These are phyloP conservation scores for Zeuzera pyrina DNA, from an alignment of 2,888 invertebrate species.

Conservation along the genomic window DNA sequence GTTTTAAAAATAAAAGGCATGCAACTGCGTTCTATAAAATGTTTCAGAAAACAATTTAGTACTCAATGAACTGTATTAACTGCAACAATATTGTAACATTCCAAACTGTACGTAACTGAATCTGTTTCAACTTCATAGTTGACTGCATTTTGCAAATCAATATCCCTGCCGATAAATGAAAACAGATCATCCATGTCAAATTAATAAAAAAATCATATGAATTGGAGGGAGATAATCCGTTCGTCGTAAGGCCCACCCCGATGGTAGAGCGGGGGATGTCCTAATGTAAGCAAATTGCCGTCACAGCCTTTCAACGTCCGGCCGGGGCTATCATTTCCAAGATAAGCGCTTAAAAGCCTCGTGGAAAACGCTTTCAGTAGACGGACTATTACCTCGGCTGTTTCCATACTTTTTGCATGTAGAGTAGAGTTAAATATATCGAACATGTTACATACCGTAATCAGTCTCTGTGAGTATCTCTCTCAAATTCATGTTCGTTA, in stretches of 20 bases:
- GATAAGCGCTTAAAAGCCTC: conserved; percentile 72
- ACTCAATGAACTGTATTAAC: conserved; percentile 37
- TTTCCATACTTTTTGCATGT: conserved; percentile 54
- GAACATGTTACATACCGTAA: no score
- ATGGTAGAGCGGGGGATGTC: conserved; percentile 50
- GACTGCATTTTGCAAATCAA: conserved; percentile 39
- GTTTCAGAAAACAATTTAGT: conserved; percentile 54
- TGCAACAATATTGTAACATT: conserved; percentile 37
- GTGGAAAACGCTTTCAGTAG: conserved; percentile 64
- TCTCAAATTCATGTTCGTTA: no score
- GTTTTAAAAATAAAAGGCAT: conserved; percentile 32
- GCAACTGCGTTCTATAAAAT: conserved; percentile 33
- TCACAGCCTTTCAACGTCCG: conserved; percentile 67
- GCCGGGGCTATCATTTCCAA: conserved; percentile 68
- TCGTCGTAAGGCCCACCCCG: conserved; percentile 25
- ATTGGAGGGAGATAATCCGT: conserved; percentile 32
- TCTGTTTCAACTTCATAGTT: conserved; percentile 48
- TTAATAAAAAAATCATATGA: conserved; percentile 12
- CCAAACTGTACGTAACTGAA: conserved; percentile 38
- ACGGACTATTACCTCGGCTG: conserved; percentile 48
- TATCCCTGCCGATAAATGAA: conserved; percentile 32
- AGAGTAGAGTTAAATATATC: no score
- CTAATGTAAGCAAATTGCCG: conserved; percentile 72
- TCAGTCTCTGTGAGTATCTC: no score
- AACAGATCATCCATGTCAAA: conserved; percentile 15